Conservation (phyloP, 37 sponge, comb jelly and placozoan species). For the Oscarella lobularis region DNA sequence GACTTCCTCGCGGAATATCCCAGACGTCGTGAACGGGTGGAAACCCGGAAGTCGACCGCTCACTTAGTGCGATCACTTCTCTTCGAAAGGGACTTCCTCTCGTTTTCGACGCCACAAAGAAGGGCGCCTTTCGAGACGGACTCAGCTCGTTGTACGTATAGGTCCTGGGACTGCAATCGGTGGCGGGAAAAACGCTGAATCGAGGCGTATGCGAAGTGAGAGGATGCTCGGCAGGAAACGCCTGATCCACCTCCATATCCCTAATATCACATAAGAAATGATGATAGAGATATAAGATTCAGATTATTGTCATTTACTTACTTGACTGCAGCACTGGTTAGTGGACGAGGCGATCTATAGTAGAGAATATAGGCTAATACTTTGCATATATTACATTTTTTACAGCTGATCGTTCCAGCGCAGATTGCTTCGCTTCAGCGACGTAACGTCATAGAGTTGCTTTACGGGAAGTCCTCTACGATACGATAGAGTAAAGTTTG, state of each 20-base stretch:
- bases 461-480: constrained; percentile 37
- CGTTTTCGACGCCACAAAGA: not conserved
- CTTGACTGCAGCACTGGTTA: constrained; percentile 20
- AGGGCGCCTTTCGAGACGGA: not conserved
- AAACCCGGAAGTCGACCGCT: not conserved
- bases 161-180: no score
- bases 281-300: not conserved
- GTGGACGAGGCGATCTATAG: constrained; percentile 28
- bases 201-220: constrained; percentile 54
- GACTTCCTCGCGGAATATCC: not conserved
- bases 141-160: not conserved
- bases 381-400: constrained; percentile 9
- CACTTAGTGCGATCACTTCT: not conserved
- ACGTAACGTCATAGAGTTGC: constrained; percentile 31
- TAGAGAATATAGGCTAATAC: no score
- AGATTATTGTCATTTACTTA: no score
- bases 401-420: constrained; percentile 53
- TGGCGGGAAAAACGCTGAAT: constrained; percentile 59
- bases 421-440: constrained; percentile 29
- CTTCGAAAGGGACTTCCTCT: not conserved
- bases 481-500: no score
- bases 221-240: constrained; percentile 74
- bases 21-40: not conserved
- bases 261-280: constrained; percentile 12
- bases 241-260: constrained; percentile 22